Base-by-base conservation (phyloP, 2,797 vertebrate species). In the Dallia pectoralis region DNA sequence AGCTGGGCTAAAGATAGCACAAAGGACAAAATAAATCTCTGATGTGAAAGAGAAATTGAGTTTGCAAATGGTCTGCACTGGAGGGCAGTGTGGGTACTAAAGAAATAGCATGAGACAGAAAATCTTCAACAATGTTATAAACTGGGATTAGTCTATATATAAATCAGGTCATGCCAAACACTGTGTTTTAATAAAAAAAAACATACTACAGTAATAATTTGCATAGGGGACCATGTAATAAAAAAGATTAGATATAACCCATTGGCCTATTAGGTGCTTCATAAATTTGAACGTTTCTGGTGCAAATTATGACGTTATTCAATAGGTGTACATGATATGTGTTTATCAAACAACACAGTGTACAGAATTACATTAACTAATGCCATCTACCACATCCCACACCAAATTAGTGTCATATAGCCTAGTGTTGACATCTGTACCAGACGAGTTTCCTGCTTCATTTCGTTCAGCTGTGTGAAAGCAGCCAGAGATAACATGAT, bases 41-140 rank as follows among this genome's bases (percentile, higher is more conserved):
- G 32, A 53, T 86, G 87, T 88, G 85, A 89, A 65, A 77, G 78
- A 88, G 85, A 83, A 87, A 85, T 89, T 83, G 82, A 87, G 73
- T 75, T 29, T 79, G 67, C 3, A 67, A 67, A 22, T 25, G 7
- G 22, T 44, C 65, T 12, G 6, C 19, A 72, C 59, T 47, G 11
- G 70, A 66, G 33, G 51, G n/a, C 49, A 53, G 15, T 18, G 19
- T 18, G 15, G 2, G 49, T n/a, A 72, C 68, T n/a, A 63, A 82
- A 86, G 67, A 83, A 74, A 80, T 18, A 8, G 59, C 73, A 48
- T 36, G 75, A 44, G 51, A 71, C 80, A 78, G 7, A 6, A 53
- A 32, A 69, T 16, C 18, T 19, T 63, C 71, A 30, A 76, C 77
- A 59, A 71, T 36, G n/a, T n/a, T n/a, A 53, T 53, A 48, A 71